A percentile compares a stretch with the other conserved stretches of the same genome.
Evolutionary conservation across 2,888 invertebrate species (phyloP).

Genomic region (Eretmocerus hayati): DNA sequence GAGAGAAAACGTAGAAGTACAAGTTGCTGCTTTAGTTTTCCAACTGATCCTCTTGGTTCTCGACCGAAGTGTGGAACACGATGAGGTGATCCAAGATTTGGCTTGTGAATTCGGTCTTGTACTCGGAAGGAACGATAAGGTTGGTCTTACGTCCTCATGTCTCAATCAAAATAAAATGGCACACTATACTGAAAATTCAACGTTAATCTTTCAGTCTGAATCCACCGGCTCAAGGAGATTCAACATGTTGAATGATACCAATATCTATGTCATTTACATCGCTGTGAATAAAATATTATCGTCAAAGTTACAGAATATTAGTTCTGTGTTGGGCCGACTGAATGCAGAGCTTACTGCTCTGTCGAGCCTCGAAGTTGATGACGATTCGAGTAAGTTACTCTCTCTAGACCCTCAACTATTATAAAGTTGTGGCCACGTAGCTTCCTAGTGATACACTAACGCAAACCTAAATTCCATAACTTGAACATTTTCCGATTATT

Average conservation of each 20-base stretch:
- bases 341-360: slow-evolving; percentile 36
- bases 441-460: no score
- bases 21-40: slow-evolving; percentile 28
- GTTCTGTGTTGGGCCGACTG: slow-evolving; percentile 36
- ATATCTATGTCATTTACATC: slow-evolving; percentile 39
- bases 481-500: no score
- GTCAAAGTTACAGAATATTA: slow-evolving; percentile 34
- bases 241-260: slow-evolving; percentile 43
- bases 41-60: slow-evolving; percentile 36
- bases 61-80: slow-evolving; percentile 30
- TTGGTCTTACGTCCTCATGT: slow-evolving; percentile 27
- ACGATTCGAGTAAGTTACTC: slow-evolving; percentile 31
- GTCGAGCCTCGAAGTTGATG: slow-evolving; percentile 26
- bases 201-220: no score
- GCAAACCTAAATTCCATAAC: no score
- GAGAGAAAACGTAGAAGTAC: slow-evolving; percentile 25
- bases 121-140: slow-evolving; percentile 47
- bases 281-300: slow-evolving; percentile 44
- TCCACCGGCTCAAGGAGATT: slow-evolving; percentile 25
- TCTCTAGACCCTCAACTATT: no score
- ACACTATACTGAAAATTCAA: no score
- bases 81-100: slow-evolving; percentile 42
- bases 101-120: slow-evolving; percentile 45
- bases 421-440: neutral
- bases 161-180: no score